Evolutionary conservation across 2,113 vertebrate genomes (phyloP), one percentile per base, ranked within the genome.

Genomic region (Nothocercus julius): DNA sequence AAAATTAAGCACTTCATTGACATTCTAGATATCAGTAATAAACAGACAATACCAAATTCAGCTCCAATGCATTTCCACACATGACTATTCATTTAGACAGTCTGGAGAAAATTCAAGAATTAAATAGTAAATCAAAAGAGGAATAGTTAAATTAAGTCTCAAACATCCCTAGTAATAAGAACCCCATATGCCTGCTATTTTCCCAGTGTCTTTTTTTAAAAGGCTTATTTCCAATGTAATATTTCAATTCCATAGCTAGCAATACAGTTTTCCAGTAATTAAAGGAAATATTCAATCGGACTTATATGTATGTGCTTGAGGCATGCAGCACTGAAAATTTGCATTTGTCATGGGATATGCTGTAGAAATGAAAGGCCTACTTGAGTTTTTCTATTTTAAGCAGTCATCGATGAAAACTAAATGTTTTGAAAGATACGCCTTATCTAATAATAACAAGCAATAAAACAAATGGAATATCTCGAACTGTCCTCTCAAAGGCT

Each of bases 291-390:
- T 56, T 45, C 49, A 51, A 84, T 56, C 61, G 51, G 45, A 75
- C 89, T 45, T 14, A 84, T 45, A 86, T 59, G 62, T 54, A 62
- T 3, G 47, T 25, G 61, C 75, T 70, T 45, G 58, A 95, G 84
- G 87, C 63, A 78, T 89, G 30, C 73, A 89, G 36, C 56, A 89
- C 73, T 67, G 54, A 81, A 95, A 82, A 87, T 6, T 53, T 86
- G 79, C 93, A 91, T 79, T 96, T 94, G 92, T 66, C 61, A 69
- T 32, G 58, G n/a, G 62, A 40, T 61, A 54, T 36, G n/a, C 42
- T 66, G 77, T 1, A 91, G 87, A 91, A 93, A 88, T 13, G 44
- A 93, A 96, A 85, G 15, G 28, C 16, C 17, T 82, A 19, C 8
- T 59, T 59, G 45, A n/a, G 27, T 12, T 82, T 82, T 74, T 53